Conservation (phyloP, 1,140 invertebrate species). For the Cecropterus lyciades region DNA sequence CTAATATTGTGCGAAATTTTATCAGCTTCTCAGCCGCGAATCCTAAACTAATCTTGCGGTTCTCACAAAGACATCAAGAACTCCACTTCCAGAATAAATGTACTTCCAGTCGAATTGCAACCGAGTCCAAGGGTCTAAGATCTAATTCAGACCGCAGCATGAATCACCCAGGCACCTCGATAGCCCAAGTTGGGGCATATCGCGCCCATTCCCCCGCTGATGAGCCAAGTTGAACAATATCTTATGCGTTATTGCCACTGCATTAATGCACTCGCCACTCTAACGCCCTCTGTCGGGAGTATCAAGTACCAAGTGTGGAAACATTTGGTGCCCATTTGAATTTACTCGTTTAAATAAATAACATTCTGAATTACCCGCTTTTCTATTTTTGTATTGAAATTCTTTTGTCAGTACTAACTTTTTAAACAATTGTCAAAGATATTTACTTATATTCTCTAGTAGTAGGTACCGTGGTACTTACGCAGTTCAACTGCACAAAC, state of each 20-base stretch:
- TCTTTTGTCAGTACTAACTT: too few species aligned
- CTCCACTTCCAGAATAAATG: not conserved
- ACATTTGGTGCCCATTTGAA: slow-evolving; percentile 23
- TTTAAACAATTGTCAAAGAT: too few species aligned
- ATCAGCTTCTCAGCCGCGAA: too few species aligned
- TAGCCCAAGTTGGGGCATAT: slow-evolving; percentile 34
- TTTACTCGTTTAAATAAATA: slow-evolving; percentile 8
- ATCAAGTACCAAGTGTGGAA: slow-evolving; percentile 15
- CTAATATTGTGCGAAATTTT: too few species aligned
- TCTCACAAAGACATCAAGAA: not conserved
- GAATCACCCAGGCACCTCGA: slow-evolving; percentile 29
- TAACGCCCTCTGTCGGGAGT: slow-evolving; percentile 30
- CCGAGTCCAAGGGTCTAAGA: slow-evolving; percentile 1
- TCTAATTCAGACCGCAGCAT: slow-evolving; percentile 22
- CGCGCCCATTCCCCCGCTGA: slow-evolving; percentile 33
- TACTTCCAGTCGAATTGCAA: not conserved
- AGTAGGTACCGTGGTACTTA: too few species aligned
- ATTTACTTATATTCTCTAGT: too few species aligned
- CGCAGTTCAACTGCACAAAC: too few species aligned
- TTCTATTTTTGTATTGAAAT: not conserved
- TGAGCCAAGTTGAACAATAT: slow-evolving; percentile 37
- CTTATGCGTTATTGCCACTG: slow-evolving; percentile 64
- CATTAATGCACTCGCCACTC: slow-evolving; percentile 62
- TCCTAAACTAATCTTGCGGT: not conserved
- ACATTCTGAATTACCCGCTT: not conserved